Evolutionary conservation across 2,113 vertebrate genomes (phyloP).

Genomic region (Heterochromis multidens): DNA sequence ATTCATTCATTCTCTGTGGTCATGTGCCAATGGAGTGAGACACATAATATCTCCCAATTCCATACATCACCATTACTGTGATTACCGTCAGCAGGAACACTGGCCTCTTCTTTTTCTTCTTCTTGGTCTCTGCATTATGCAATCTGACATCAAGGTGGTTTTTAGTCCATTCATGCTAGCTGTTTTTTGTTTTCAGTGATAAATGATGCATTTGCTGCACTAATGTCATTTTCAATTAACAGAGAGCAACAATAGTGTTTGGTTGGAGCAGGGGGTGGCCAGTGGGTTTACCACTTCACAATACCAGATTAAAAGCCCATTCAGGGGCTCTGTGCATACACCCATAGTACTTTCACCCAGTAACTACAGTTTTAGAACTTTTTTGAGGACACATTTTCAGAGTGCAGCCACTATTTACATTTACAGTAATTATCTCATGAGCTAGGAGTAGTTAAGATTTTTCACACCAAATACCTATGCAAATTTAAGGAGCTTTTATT

Average conservation of each 20-base stretch:
- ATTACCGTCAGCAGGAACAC: not conserved
- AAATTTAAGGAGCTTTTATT: not conserved
- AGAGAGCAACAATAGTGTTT: not conserved
- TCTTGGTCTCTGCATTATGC: not conserved
- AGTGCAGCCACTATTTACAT: too few species aligned
- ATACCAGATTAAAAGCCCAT: not conserved
- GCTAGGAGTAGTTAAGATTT: not conserved
- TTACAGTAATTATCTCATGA: not conserved
- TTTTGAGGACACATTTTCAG: too few species aligned
- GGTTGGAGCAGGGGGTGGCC: not conserved
- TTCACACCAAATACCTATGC: too few species aligned
- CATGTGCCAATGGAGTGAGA: not conserved
- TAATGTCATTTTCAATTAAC: not conserved
- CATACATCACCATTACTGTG: not conserved
- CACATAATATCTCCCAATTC: not conserved
- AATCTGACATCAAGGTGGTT: not conserved
- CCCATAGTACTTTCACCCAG: not conserved
- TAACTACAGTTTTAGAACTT: not conserved
- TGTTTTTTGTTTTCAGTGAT: not conserved
- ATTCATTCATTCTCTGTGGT: slow-evolving; percentile 32
- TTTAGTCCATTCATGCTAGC: not conserved
- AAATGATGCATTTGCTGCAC: not conserved
- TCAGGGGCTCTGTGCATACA: not conserved
- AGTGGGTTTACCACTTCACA: too few species aligned
- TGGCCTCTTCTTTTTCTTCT: not conserved